Conservation (phyloP, 2,113 vertebrate species). For the Aix galericulata region DNA sequence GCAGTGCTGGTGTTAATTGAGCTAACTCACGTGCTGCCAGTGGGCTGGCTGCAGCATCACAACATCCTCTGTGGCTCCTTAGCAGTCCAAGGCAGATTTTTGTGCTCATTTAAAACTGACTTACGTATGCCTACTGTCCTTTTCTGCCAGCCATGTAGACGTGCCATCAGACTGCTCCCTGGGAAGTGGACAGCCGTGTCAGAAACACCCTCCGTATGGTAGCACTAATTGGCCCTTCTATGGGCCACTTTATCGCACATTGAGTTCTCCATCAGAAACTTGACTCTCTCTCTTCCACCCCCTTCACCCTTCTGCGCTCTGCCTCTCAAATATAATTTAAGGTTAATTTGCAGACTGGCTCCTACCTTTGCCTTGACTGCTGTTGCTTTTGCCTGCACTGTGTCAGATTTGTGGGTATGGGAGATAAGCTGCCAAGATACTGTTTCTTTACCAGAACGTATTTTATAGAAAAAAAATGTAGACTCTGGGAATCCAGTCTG, state of each 20-base stretch:
- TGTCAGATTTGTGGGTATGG: not conserved
- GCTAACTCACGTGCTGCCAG: not conserved
- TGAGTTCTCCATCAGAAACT: not conserved
- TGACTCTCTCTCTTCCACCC: not conserved
- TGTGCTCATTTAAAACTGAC: not conserved
- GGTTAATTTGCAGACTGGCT: not conserved
- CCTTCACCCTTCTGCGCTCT: fast-evolving
- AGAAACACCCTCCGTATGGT: not conserved
- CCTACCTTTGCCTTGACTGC: not conserved
- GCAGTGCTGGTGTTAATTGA: not conserved
- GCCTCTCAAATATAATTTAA: not conserved
- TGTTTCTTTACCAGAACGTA: not conserved
- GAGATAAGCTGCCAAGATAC: not conserved
- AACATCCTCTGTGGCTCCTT: not conserved
- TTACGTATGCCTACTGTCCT: not conserved
- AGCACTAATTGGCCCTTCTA: not conserved
- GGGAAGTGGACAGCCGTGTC: not conserved
- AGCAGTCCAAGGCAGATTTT: not conserved
- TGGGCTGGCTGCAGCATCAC: not conserved
- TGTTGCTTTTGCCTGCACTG: not conserved
- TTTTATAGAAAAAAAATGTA: not conserved
- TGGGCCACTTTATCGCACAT: not conserved
- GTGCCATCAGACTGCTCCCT: not conserved
- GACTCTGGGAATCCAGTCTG: not conserved
- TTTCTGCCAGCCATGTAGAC: not conserved